A percentile compares a stretch with the other conserved stretches of the same genome.
phyloP scores from a whole-genome alignment of 2,888 invertebrate species.

The Xestoiulus laeticollis region DNA sequence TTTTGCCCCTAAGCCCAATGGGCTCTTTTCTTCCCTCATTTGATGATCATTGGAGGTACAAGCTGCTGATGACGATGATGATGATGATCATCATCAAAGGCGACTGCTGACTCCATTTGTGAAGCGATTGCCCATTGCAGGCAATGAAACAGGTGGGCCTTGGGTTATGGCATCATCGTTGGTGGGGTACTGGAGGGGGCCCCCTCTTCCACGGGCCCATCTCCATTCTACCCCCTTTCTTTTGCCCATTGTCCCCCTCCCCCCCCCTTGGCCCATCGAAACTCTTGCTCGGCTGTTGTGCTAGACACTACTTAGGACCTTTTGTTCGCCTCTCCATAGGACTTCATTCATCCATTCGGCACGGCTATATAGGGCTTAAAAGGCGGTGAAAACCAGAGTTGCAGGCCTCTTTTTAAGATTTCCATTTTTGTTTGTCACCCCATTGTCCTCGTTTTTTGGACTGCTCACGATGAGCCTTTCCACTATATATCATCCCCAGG shows the following conservation, averaged over 20 bases:
- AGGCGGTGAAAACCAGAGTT: constrained; percentile 26
- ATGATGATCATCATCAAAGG: constrained; percentile 13
- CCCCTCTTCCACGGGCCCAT: not conserved
- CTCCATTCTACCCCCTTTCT: not conserved
- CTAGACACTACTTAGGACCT: constrained; percentile 43
- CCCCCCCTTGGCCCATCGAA: not conserved
- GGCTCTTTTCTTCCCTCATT: constrained; percentile 2
- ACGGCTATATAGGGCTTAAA: constrained; percentile 37
- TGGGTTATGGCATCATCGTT: constrained; percentile 26
- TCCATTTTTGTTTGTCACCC: constrained; percentile 26
- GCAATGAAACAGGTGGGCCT: constrained; percentile 17
- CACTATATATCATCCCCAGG: not conserved
- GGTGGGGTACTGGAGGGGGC: not conserved
- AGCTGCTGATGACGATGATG: not conserved
- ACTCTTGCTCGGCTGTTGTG: not conserved
- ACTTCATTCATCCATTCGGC: constrained; percentile 29
- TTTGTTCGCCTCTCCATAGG: constrained; percentile 34
- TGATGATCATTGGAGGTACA: constrained; percentile 3
- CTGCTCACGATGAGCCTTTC: not conserved
- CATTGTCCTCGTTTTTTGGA: constrained; percentile 10
- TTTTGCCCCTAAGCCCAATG: not conserved
- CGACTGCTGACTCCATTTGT: constrained; percentile 26
- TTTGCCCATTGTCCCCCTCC: not conserved
- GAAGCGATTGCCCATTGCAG: not conserved
- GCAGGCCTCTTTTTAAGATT: constrained; percentile 26